Percentiles rank a stretch among this genome's conserved stretches.
Evolutionary conservation across 2,888 invertebrate species (phyloP).

Genomic region (Plebejus anna): DNA sequence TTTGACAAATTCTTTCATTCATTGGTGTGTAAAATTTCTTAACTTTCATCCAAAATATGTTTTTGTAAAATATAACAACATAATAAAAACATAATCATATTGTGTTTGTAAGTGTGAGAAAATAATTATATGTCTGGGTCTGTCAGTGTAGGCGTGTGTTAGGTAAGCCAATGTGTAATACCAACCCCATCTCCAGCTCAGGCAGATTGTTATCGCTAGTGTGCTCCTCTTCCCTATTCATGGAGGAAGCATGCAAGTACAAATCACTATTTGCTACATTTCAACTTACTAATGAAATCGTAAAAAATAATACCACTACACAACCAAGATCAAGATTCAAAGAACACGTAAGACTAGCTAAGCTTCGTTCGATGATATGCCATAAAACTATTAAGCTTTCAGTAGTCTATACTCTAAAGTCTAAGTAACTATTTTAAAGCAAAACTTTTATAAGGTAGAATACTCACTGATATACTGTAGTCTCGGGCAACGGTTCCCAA

Average conservation of each 20-base stretch:
- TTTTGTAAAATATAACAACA: too few relatives aligned
- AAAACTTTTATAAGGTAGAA: not conserved
- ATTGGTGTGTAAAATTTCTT: too few relatives aligned
- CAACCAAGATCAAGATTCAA: slow-evolving; percentile 9
- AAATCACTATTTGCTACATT: slow-evolving; percentile 64
- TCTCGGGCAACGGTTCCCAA: slow-evolving; percentile 75
- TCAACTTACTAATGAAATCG: slow-evolving; percentile 32
- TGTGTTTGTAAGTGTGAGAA: too few relatives aligned
- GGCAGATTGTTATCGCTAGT: slow-evolving; percentile 64
- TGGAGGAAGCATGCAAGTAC: slow-evolving; percentile 75
- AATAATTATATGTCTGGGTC: not conserved
- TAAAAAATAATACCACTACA: slow-evolving; percentile 22
- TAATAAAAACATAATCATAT: too few relatives aligned
- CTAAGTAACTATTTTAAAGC: not conserved
- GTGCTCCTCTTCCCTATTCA: slow-evolving; percentile 57
- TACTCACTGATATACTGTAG: slow-evolving; percentile 60
- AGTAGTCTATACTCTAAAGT: not conserved
- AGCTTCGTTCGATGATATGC: not conserved
- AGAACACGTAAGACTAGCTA: slow-evolving; percentile 10
- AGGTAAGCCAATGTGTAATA: slow-evolving; percentile 42
- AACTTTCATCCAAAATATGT: too few relatives aligned
- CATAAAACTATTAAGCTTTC: slow-evolving; percentile 15
- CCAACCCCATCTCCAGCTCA: slow-evolving; percentile 70
- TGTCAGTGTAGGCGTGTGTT: not conserved
- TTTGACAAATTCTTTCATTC: not conserved